Evolutionary conservation across 2,888 invertebrate species (phyloP), one percentile per base, ranked within the genome.

Genomic region (Neoascia interrupta): DNA sequence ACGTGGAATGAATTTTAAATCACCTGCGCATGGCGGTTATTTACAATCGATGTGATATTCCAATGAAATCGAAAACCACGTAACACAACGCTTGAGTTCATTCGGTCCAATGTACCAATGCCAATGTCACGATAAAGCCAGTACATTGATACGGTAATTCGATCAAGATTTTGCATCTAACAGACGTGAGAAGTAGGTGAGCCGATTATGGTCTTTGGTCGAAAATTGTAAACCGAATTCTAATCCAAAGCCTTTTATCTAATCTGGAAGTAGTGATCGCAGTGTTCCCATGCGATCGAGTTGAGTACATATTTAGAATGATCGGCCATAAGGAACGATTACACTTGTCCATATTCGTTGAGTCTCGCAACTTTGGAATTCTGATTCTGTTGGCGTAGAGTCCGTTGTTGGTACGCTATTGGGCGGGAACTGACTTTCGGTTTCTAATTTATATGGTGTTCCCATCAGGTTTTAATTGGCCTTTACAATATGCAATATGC

Each of bases 401-500:
- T 31, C 31, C 26, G 26, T 26, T 5, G 5, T 26, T 53, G n/a
- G 43, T 19, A 28, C 68, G 41, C 49, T 58, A 31, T 58, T 45
- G 63, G 69, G 8, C 45, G 56, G 69, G 10, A 64, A 37, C 36
- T 72, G 72, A 70, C 60, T 76, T 66, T 76, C 58, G 43, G 53
- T 60, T 66, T 69, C 53, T 64, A 66, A 60, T 60, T 76, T 64
- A 37, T 64, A 60, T 45, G 58, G 41, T 6, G 28, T 54, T 60
- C 47, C 10, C 31, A n/a, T n/a, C n/a, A 31, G 37, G 54, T 60
- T 39, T 34, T 61, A 15, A 53, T 58, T 70, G 70, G 58, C 64
- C 58, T 76, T 64, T 26, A 31, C 13, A 16, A 36, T 23, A 60
- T 69, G 69, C 54, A 64, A 63, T 69, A 69, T 75, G 75, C 75